phyloP scores from a whole-genome alignment of 2,888 invertebrate genomes.

The Mesorhabditis belari region DNA sequence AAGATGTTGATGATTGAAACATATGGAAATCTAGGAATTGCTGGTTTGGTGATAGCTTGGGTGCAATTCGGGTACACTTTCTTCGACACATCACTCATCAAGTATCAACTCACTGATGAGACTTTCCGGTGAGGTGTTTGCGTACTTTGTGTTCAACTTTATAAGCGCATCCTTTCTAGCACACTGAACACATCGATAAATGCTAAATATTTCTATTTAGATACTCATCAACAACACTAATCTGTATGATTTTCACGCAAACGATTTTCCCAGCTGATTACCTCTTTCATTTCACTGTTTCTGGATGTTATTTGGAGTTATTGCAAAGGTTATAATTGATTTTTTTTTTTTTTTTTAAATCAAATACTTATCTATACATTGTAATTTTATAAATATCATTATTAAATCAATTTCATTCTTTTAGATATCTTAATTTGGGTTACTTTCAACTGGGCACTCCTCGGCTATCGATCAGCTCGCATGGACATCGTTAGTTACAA shows the following conservation, averaged over 20 bases:
- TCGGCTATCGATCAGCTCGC: constrained; percentile 11
- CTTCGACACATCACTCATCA: constrained; percentile 43
- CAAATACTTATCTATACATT: background rate
- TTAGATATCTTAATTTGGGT: constrained; percentile 44
- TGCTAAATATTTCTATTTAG: constrained; percentile 3
- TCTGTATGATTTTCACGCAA: constrained; percentile 51
- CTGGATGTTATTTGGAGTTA: constrained; percentile 48
- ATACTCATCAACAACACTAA: constrained; percentile 35
- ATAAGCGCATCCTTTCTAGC: background rate
- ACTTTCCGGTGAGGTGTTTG: constrained; percentile 16
- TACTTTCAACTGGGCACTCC: constrained; percentile 47
- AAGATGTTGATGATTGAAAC: too few species aligned
- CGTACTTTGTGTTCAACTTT: background rate
- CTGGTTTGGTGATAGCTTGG: constrained; percentile 40
- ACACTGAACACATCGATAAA: background rate
- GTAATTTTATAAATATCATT: background rate
- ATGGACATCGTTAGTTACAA: constrained; percentile 11
- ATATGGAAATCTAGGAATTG: constrained; percentile 9
- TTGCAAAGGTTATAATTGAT: constrained; percentile 29
- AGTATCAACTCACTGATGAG: constrained; percentile 47
- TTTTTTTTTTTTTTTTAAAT: constrained; percentile 1
- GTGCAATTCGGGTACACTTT: constrained; percentile 47
- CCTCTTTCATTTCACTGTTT: constrained; percentile 46
- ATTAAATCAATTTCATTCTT: background rate
- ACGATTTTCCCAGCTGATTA: constrained; percentile 51